Evolutionary conservation across 2,797 vertebrate species (phyloP), one percentile per base, ranked within the genome.

Genomic region (Octomys mimax): DNA sequence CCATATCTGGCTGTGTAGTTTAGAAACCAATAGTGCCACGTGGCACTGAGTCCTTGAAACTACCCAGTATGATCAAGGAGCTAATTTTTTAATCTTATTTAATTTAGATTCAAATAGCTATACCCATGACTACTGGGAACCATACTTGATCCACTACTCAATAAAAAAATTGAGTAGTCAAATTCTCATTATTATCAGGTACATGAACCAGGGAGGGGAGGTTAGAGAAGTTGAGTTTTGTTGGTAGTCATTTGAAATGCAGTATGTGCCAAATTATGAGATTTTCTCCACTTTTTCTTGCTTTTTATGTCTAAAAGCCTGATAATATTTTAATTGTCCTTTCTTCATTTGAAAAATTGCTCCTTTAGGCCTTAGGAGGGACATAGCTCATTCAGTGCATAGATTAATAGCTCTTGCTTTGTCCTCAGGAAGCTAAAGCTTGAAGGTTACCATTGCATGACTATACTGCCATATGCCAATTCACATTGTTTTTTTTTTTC

Each of bases 241-340:
- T 73, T 83, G 79, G 28, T 61, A 75, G 26, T 93, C n/a, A 57
- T 1, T 80, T 26, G 39, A 52, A 19, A 66, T 85, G 64, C 12
- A 86, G 73, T 85, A 85, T 82, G 59, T 70, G 18, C 54, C 26
- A 31, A 92, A 94, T 31, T 49, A 22, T 66, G 39, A 59, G 54
- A 59, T 93, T 80, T 59, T 54, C 28, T 87, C 26, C 31, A 36
- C 79, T 66, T 77, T 95, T 95, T 62, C 52, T 87, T 75, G 84
- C 52, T 94, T 95, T 95, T 91, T 73, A 46, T 87, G 49, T 95
- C 16, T 71, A 36, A 94, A 92, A 82, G 52, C 80, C 87, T 92
- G 83, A 87, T 66, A 89, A 92, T 94, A 95, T 85, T 87, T 89
- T 88, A 93, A 92, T 92, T 97, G 68, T 94, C 13, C 31, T 81